Base-by-base conservation (phyloP, 2,113 vertebrate genomes). In the Phalacrocorax brasilianus region DNA sequence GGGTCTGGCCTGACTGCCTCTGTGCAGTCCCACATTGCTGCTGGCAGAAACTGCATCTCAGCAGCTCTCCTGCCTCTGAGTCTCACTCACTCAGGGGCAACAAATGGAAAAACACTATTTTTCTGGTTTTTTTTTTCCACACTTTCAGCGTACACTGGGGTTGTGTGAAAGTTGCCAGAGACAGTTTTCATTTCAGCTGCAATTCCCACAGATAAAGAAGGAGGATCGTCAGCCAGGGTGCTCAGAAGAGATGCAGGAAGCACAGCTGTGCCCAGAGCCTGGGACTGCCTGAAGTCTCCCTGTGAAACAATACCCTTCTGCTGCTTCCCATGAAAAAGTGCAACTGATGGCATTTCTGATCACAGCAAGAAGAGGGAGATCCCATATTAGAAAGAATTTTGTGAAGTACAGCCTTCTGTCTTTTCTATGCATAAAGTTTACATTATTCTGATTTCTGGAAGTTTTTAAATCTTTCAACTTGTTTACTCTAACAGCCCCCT, bases 11-110 rank as follows among this genome's bases (percentile, higher is more conserved):
- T n/a, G 56, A n/a, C 8, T 26, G 42, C 27, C 40, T 78, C n/a
- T n/a, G 30, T 0, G 0, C 53, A 77, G 58, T 26, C 19, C 56
- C 23, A 15, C 20, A 14, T 6, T 0, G 4, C 44, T 72, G 42
- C 58, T 72, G 53, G 63, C 27, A 76, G 38, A 76, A 9, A 49
- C 30, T 47, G 55, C 49, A 68, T 30, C 50, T 42, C 32, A 53
- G 15, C 27, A 72, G 28, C 28, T 3, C 13, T 74, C 38, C 28
- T 61, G 15, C 14, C 14, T 61, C 44, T 68, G 44, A 38, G 11
- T n/a, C 45, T 89, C 50, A 21, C 35, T 75, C 23, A 32, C 11
- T 24, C 1, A 45, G 20, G 6, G 53, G 2, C 0, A 3, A 53
- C 38, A 79, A 89, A 67, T 0, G 0, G n/a, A 26, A 42, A 53